Evolutionary conservation across 2,113 vertebrate genomes (phyloP).

Genomic region (Oncorhynchus tshawytscha): DNA sequence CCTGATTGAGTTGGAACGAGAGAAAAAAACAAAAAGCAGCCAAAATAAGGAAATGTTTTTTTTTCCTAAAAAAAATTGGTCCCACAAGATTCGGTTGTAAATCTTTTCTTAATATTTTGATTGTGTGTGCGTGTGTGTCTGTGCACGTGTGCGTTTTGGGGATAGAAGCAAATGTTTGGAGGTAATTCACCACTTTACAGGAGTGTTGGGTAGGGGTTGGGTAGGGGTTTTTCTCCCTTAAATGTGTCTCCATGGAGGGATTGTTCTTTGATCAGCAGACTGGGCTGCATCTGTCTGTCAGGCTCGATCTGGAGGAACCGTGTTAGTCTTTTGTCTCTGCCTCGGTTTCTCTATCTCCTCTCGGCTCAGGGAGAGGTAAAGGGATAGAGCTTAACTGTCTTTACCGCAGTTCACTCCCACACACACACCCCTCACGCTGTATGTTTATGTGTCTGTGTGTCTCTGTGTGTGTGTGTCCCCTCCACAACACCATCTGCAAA

Average conservation of each 20-base stretch:
- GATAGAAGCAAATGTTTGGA: background rate
- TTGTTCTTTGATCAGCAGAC: constrained; percentile 43
- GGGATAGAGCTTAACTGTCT: constrained; percentile 55
- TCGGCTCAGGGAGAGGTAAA: constrained; percentile 22
- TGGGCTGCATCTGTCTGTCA: constrained; percentile 41
- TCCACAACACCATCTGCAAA: background rate
- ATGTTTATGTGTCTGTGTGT: too few species aligned
- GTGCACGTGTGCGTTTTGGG: constrained; percentile 10
- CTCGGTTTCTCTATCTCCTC: constrained; percentile 19
- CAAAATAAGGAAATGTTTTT: constrained; percentile 52
- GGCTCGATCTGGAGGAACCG: constrained; percentile 24
- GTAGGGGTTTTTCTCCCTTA: background rate
- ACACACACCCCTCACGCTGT: constrained; percentile 1
- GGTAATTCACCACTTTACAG: too few species aligned
- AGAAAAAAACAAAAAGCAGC: constrained; percentile 37
- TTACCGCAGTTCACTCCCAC: constrained; percentile 52
- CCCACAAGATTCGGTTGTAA: constrained; percentile 29
- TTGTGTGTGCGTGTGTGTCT: constrained; percentile 8
- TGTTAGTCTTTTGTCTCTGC: constrained; percentile 36
- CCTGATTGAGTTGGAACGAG: constrained; percentile 21
- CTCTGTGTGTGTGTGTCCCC: background rate
- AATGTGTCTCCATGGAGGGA: background rate
- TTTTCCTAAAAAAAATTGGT: constrained; percentile 10
- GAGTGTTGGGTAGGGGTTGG: constrained; percentile 2
- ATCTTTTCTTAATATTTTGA: too few species aligned